Conservation (phyloP, 53 echinoderm and acorn worm genomes). For the Paelopatides confundens region DNA sequence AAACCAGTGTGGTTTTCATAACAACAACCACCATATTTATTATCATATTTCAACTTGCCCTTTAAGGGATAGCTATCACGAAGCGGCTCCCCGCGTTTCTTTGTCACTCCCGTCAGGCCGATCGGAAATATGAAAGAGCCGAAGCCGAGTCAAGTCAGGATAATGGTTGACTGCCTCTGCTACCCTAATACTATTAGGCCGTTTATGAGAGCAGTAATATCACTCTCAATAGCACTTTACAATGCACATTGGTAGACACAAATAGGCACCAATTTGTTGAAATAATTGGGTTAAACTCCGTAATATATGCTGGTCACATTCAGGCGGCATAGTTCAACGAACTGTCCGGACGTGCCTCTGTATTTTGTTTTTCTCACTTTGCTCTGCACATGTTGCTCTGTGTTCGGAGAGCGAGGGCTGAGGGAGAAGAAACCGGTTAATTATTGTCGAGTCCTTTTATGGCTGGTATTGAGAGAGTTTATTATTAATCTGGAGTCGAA, state of each 20-base stretch:
- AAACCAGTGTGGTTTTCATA: no score
- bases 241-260: neutral
- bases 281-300: neutral
- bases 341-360: neutral
- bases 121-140: neutral
- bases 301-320: neutral
- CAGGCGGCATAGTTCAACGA: neutral
- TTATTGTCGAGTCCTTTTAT: no score
- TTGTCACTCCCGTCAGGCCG: neutral
- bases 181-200: no score
- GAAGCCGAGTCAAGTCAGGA: neutral
- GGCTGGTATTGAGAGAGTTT: no score
- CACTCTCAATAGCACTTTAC: neutral
- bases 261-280: neutral
- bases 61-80: neutral
- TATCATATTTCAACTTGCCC: neutral
- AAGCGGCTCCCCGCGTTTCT: neutral
- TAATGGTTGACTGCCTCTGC: neutral
- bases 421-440: no score
- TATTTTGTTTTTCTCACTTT: neutral
- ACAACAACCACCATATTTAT: no score
- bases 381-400: no score
- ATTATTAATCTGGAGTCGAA: no score
- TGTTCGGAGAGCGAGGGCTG: no score
- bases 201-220: no score